Conservation (phyloP, 2,797 vertebrate genomes). For the Melanotaenia pygmaea region DNA sequence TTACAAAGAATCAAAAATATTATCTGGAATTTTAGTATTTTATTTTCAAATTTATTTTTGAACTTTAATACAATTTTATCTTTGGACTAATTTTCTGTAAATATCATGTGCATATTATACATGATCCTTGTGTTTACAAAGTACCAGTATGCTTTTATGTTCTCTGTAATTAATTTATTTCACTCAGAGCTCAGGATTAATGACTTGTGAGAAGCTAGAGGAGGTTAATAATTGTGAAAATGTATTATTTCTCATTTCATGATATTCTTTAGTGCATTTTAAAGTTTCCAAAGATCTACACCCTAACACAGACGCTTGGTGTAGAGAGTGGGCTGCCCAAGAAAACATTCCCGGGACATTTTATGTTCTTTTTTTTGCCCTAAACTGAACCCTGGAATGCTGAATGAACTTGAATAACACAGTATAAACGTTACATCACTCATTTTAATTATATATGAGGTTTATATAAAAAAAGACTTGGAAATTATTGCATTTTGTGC, state of each 20-base stretch:
- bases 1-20: too few relatives aligned
- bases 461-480: too few relatives aligned
- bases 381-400: too few relatives aligned
- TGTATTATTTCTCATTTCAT: neutral
- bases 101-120: neutral
- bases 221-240: neutral
- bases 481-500: too few relatives aligned
- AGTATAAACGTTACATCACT: neutral
- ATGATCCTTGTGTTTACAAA: too few relatives aligned
- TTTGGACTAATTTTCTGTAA: neutral
- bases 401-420: neutral
- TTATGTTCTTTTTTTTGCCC: neutral
- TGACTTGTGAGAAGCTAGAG: neutral
- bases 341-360: neutral
- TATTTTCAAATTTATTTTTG: too few relatives aligned
- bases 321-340: neutral
- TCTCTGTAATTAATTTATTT: neutral
- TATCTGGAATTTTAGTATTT: too few relatives aligned
- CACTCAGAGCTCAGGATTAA: neutral
- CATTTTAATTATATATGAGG: too few relatives aligned
- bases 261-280: neutral
- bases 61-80: too few relatives aligned
- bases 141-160: neutral
- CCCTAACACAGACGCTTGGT: neutral
- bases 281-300: neutral